Conservation (phyloP, 2,797 vertebrate species). For the Ctenopoma kingsleyae region DNA sequence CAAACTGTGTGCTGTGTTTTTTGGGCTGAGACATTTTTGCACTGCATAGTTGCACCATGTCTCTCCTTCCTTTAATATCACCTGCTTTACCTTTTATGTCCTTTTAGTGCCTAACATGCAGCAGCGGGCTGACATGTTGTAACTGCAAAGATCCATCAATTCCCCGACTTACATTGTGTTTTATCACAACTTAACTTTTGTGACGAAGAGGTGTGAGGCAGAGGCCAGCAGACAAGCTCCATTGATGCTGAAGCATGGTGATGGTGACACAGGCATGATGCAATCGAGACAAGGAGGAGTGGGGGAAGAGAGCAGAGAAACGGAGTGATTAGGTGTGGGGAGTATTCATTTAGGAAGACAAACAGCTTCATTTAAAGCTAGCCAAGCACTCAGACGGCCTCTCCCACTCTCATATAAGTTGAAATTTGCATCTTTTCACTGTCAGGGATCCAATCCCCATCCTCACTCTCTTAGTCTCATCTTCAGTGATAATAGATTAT, state of each 20-base stretch:
- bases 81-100: conserved; percentile 23
- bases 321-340: conserved; percentile 62
- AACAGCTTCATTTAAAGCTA: conserved; percentile 76
- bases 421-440: conserved; percentile 65
- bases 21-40: background rate
- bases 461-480: conserved; percentile 40
- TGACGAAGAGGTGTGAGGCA: conserved; percentile 70
- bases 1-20: background rate
- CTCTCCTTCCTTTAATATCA: background rate
- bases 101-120: background rate
- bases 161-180: conserved; percentile 28
- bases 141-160: conserved; percentile 26
- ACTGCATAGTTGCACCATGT: conserved; percentile 4
- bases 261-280: conserved; percentile 65
- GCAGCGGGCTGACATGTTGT: background rate
- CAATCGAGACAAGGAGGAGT: conserved; percentile 50
- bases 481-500: conserved; percentile 67
- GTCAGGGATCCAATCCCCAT: conserved; percentile 22
- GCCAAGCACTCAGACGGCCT: conserved; percentile 64
- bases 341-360: conserved; percentile 75
- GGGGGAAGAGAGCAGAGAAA: conserved; percentile 48
- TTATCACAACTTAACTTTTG: conserved; percentile 52
- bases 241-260: conserved; percentile 55
- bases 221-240: conserved; percentile 66
- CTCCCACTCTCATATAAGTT: conserved; percentile 52